Evolutionary conservation across 64 coral and sea anemone genomes (phyloP).

Genomic region (Pachyseris speciosa): DNA sequence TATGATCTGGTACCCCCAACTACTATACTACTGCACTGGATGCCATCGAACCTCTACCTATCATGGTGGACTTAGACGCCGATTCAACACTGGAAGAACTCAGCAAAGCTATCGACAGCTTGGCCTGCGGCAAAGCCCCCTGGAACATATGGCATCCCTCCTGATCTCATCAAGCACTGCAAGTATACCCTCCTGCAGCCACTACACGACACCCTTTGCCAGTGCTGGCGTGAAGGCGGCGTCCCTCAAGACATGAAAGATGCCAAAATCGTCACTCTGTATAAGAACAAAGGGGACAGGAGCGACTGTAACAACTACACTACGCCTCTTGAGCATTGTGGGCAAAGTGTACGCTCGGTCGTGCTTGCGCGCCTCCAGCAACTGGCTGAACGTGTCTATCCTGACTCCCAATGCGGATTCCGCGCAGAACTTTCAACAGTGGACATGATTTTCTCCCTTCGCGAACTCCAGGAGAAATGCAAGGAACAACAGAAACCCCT

Average conservation of each 20-base stretch:
- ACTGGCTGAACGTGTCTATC: constrained; percentile 18
- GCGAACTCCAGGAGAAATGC: constrained; percentile 63
- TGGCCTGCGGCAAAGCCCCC: constrained; percentile 29
- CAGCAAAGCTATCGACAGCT: constrained; percentile 11
- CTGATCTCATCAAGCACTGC: background rate
- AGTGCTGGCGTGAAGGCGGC: constrained; percentile 27
- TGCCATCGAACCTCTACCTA: background rate
- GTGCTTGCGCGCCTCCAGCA: background rate
- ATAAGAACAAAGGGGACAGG: constrained; percentile 50
- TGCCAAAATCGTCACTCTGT: constrained; percentile 36
- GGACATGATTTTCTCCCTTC: constrained; percentile 44
- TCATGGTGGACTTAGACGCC: constrained; percentile 26
- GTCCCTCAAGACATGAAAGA: constrained; percentile 23
- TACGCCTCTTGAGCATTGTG: constrained; percentile 17
- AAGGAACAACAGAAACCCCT: background rate
- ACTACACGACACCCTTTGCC: constrained; percentile 49
- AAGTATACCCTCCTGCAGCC: background rate
- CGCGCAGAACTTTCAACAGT: background rate
- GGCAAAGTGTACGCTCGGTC: constrained; percentile 18
- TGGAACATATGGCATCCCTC: constrained; percentile 5
- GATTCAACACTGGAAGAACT: constrained; percentile 15
- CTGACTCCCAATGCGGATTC: constrained; percentile 29
- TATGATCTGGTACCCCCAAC: too few species aligned
- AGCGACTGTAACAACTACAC: constrained; percentile 58
- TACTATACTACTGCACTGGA: too few species aligned